Percentiles rank a stretch among this genome's conserved stretches.
Evolutionary conservation across 2,113 vertebrate genomes (phyloP).

Genomic region (Esox niger): DNA sequence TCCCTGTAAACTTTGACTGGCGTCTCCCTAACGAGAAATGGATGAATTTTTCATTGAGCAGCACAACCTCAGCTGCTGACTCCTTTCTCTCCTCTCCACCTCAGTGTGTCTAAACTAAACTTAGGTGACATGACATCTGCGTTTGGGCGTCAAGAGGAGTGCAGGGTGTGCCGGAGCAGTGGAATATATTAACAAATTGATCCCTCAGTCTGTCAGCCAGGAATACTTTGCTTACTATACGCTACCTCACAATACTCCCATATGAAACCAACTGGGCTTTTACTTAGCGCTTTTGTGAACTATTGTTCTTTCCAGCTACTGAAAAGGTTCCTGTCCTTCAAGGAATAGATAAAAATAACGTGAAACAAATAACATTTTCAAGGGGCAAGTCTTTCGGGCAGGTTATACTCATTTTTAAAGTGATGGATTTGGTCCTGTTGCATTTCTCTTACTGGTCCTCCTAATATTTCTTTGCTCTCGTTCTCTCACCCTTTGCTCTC

Average conservation of each 20-base stretch:
- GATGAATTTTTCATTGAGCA: slow-evolving; percentile 90
- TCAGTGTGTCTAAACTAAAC: slow-evolving; percentile 57
- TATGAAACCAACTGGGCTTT: slow-evolving; percentile 17
- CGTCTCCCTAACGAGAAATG: slow-evolving; percentile 84
- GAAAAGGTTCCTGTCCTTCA: background rate
- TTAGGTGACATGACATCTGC: slow-evolving; percentile 58
- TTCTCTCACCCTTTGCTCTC: too few relatives aligned
- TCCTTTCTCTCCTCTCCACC: slow-evolving; percentile 32
- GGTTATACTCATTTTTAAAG: background rate
- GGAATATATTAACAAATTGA: slow-evolving; percentile 45
- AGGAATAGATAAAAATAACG: background rate
- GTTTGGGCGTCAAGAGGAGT: slow-evolving; percentile 42
- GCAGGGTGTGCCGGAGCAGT: slow-evolving; percentile 18
- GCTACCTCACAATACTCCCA: background rate
- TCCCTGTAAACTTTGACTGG: slow-evolving; percentile 84
- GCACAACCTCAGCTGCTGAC: slow-evolving; percentile 30
- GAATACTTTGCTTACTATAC: slow-evolving; percentile 6
- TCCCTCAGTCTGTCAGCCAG: slow-evolving; percentile 29
- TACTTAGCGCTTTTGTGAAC: slow-evolving; percentile 25
- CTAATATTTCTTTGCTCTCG: too few relatives aligned
- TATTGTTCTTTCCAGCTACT: background rate
- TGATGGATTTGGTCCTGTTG: background rate
- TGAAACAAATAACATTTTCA: background rate
- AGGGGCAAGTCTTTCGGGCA: too few relatives aligned
- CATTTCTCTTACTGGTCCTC: background rate